Evolutionary conservation across 2,888 invertebrate genomes (phyloP).

Genomic region (Zaprionus bogoriensis): DNA sequence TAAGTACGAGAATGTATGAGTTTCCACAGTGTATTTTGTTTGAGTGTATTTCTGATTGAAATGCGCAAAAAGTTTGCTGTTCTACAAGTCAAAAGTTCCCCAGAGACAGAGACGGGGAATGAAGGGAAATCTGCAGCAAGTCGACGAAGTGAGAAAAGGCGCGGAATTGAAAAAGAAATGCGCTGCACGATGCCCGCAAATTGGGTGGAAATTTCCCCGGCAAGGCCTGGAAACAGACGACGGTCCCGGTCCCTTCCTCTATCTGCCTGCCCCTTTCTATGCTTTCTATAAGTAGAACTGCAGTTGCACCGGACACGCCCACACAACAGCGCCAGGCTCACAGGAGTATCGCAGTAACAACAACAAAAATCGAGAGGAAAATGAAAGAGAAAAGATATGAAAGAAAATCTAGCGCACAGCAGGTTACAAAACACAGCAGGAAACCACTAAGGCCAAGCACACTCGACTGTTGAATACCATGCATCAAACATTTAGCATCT

Average conservation of each 20-base stretch:
- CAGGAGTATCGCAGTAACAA: slow-evolving; percentile 5
- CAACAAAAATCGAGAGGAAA: slow-evolving; percentile 8
- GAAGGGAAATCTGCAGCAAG: slow-evolving; percentile 3
- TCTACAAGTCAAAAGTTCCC: slow-evolving; percentile 49
- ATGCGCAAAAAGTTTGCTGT: slow-evolving; percentile 40
- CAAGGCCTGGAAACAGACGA: neutral
- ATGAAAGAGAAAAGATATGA: slow-evolving; percentile 5
- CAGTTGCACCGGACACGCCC: slow-evolving; percentile 24
- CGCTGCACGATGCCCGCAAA: slow-evolving; percentile 31
- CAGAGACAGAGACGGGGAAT: slow-evolving; percentile 12
- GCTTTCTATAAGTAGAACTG: neutral
- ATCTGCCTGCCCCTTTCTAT: too few species aligned
- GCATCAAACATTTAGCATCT: too few species aligned
- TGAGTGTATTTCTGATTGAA: slow-evolving; percentile 49
- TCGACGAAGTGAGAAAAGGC: slow-evolving; percentile 22
- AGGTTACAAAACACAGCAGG: slow-evolving; percentile 32
- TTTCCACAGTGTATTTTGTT: neutral
- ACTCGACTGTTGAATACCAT: too few species aligned
- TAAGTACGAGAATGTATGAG: neutral
- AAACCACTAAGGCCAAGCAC: neutral
- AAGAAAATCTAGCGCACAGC: slow-evolving; percentile 44
- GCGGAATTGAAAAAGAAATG: slow-evolving; percentile 40
- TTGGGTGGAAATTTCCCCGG: slow-evolving; percentile 41
- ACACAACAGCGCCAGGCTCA: neutral
- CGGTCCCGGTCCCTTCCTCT: neutral